Conservation (phyloP, 1,140 invertebrate genomes). For the Temnothorax longispinosus region DNA sequence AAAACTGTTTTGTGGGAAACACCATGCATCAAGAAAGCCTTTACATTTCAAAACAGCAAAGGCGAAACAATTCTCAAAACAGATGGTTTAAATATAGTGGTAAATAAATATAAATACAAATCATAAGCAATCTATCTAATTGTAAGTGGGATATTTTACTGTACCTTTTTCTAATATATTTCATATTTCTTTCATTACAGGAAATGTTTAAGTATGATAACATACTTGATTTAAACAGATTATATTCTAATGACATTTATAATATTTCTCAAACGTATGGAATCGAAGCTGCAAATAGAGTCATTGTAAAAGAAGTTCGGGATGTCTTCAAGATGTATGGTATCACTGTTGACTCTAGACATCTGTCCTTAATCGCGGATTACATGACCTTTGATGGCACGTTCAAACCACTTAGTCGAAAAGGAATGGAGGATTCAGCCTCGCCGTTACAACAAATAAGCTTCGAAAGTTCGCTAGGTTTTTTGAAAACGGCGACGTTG, state of each 20-base stretch:
- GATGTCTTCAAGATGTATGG: slow-evolving; percentile 98
- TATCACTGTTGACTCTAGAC: slow-evolving; percentile 97
- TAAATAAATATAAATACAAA: slow-evolving; percentile 79
- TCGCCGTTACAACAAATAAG: slow-evolving; percentile 99
- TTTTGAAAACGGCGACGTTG: slow-evolving; percentile 93
- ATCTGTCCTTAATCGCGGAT: slow-evolving; percentile 97
- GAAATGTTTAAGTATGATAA: slow-evolving; percentile 94
- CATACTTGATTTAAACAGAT: slow-evolving; percentile 93
- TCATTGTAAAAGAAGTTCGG: slow-evolving; percentile 96
- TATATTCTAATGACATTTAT: slow-evolving; percentile 98
- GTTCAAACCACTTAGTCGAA: slow-evolving; percentile 95
- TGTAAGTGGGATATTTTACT: slow-evolving; percentile 4
- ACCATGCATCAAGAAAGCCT: slow-evolving; percentile 93
- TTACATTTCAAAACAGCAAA: slow-evolving; percentile 89
- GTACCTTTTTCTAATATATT: slow-evolving; percentile 38
- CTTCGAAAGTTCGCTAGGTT: slow-evolving; percentile 96
- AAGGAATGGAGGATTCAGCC: slow-evolving; percentile 94
- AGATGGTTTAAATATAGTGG: slow-evolving; percentile 97
- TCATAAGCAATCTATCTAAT: neutral
- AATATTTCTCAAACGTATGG: slow-evolving; percentile 96
- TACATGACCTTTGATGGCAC: slow-evolving; percentile 98
- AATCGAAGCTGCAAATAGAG: slow-evolving; percentile 97
- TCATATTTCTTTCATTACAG: slow-evolving; percentile 78
- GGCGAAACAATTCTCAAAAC: slow-evolving; percentile 92
- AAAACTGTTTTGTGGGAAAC: slow-evolving; percentile 93